Percentiles rank a stretch among this genome's conserved stretches.
Evolutionary conservation across 2,888 invertebrate species (phyloP).

Genomic region (Coremacera marginata): DNA sequence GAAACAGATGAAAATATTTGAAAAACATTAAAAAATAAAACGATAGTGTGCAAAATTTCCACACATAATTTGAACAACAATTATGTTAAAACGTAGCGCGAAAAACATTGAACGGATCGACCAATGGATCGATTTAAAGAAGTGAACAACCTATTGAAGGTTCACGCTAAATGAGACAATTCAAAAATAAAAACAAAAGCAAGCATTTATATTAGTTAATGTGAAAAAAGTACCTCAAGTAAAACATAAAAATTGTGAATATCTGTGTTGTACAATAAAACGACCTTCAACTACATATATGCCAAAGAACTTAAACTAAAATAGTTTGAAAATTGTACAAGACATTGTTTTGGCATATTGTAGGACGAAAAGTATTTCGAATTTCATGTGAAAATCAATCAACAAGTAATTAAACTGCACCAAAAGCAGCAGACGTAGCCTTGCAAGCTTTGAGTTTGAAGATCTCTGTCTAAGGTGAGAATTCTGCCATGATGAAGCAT

Average conservation of each 20-base stretch:
- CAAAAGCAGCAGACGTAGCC: background rate
- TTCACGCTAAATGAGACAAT: background rate
- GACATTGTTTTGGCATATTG: background rate
- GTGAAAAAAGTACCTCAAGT: background rate
- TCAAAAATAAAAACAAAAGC: background rate
- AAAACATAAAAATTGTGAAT: slow-evolving; percentile 3
- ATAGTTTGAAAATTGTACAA: background rate
- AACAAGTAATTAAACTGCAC: background rate
- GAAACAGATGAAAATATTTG: no score
- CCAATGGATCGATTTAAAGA: background rate
- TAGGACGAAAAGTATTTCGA: background rate
- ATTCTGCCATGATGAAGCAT: slow-evolving; percentile 57
- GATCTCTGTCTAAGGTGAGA: no score
- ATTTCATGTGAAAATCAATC: background rate
- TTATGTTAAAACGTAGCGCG: background rate
- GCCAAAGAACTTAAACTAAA: background rate
- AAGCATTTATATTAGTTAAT: background rate
- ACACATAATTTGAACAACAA: background rate
- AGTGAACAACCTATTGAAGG: background rate
- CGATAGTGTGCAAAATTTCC: background rate
- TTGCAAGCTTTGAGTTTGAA: background rate
- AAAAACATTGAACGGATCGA: background rate
- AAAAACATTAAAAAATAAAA: no score
- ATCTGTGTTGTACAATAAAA: background rate
- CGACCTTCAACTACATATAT: slow-evolving; percentile 15